These are phyloP conservation scores for Acanthis flammea DNA, from an alignment of 2,797 vertebrate species.

Conservation along the genomic window DNA sequence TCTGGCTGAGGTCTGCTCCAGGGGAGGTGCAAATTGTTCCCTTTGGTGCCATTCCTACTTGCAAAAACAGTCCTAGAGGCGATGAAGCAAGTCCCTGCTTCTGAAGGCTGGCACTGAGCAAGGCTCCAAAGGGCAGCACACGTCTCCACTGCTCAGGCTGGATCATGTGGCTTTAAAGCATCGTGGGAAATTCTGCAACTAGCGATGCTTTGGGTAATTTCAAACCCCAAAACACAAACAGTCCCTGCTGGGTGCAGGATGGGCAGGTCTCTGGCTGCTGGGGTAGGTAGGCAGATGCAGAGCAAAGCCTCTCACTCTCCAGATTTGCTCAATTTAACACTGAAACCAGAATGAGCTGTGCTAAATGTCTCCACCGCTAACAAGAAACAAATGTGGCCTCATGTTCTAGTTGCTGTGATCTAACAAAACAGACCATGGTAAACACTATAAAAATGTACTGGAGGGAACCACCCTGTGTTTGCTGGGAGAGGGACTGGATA, in stretches of 20 bases:
- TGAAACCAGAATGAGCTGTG: slow-evolving; percentile 42
- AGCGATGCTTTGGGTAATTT: not conserved
- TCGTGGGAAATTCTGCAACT: not conserved
- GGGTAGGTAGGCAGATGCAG: not conserved
- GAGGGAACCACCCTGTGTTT: slow-evolving; percentile 64
- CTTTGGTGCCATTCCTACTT: not conserved
- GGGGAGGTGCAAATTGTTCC: not conserved
- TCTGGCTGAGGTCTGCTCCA: not conserved
- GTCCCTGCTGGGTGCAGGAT: not conserved
- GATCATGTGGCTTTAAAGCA: not conserved
- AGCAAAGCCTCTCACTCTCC: not conserved
- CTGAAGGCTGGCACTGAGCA: not conserved
- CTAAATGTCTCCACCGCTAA: slow-evolving; percentile 37
- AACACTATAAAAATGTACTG: slow-evolving; percentile 70
- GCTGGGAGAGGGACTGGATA: slow-evolving; percentile 58
- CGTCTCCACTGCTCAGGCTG: not conserved
- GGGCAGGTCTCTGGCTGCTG: not conserved
- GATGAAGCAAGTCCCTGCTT: not conserved
- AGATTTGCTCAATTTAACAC: slow-evolving; percentile 5
- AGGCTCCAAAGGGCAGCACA: not conserved
- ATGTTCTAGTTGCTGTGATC: slow-evolving; percentile 67
- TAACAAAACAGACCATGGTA: slow-evolving; percentile 68
- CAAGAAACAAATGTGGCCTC: slow-evolving; percentile 67
- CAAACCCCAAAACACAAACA: not conserved
- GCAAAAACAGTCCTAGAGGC: not conserved